Percentiles rank a stretch among this genome's conserved stretches.
Evolutionary conservation across 2,797 vertebrate genomes (phyloP).

Genomic region (Platalea minor): DNA sequence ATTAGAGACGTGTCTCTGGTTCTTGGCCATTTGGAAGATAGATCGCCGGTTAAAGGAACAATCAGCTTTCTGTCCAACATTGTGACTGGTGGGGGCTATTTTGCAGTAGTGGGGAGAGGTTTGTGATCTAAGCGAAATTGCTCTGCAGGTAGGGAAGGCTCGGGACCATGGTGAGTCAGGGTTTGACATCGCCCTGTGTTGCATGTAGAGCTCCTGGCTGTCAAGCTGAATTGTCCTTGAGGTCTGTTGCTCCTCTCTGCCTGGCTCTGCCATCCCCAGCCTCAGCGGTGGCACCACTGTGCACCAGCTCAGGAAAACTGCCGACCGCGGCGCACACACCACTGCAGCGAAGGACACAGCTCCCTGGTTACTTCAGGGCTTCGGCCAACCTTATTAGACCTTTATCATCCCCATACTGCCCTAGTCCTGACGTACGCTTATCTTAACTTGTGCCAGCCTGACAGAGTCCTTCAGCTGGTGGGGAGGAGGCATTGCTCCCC

Average conservation of each 20-base stretch:
- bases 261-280: neutral
- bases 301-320: neutral
- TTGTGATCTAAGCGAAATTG: neutral
- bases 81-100: neutral
- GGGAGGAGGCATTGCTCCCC: neutral
- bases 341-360: neutral
- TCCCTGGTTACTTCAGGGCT: neutral
- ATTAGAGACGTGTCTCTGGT: neutral
- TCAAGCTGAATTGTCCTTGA: neutral
- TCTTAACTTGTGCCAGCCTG: neutral
- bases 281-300: neutral
- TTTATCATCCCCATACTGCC: neutral
- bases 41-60: neutral
- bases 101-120: neutral
- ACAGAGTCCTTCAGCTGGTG: neutral
- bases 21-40: neutral
- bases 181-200: neutral
- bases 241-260: neutral
- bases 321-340: fast-evolving
- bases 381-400: neutral
- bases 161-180: neutral
- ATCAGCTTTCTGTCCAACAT: neutral
- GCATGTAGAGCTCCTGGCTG: neutral
- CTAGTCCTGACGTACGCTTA: neutral
- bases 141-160: neutral